Conservation (phyloP, 2,797 vertebrate genomes). For the Poeciliopsis turneri region DNA sequence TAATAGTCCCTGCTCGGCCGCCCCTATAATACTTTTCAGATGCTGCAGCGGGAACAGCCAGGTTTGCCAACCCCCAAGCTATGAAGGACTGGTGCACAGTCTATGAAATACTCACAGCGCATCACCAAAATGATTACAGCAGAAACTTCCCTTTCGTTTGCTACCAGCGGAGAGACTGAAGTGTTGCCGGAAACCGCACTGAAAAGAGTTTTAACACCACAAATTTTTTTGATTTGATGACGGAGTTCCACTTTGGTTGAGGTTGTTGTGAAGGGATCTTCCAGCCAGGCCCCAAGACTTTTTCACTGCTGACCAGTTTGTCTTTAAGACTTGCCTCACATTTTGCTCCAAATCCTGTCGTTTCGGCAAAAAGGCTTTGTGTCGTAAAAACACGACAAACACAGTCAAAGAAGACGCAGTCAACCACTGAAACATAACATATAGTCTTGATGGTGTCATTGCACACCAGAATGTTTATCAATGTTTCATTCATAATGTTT, state of each 20-base stretch:
- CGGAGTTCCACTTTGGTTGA: too few species aligned
- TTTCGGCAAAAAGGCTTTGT: too few species aligned
- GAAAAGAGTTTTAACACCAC: background rate
- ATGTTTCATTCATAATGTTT: background rate
- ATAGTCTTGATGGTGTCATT: too few species aligned
- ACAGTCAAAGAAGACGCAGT: too few species aligned
- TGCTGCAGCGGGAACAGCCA: background rate
- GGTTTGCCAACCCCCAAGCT: background rate
- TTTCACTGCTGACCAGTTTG: too few species aligned
- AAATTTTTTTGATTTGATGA: too few species aligned
- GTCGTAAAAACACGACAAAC: too few species aligned
- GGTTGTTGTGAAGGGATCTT: too few species aligned
- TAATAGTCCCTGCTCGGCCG: background rate
- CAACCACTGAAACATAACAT: too few species aligned
- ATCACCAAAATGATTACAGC: background rate
- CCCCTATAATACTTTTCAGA: background rate
- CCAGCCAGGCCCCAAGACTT: too few species aligned
- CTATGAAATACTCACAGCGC: slow-evolving; percentile 8
- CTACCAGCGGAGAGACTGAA: background rate
- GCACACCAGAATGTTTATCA: background rate
- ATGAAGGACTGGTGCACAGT: background rate
- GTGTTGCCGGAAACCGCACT: background rate
- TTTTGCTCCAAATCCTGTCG: too few species aligned
- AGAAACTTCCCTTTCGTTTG: background rate
- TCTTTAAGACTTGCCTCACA: too few species aligned